Evolutionary conservation across 2,113 vertebrate species (phyloP).

Genomic region (Vombatus ursinus): DNA sequence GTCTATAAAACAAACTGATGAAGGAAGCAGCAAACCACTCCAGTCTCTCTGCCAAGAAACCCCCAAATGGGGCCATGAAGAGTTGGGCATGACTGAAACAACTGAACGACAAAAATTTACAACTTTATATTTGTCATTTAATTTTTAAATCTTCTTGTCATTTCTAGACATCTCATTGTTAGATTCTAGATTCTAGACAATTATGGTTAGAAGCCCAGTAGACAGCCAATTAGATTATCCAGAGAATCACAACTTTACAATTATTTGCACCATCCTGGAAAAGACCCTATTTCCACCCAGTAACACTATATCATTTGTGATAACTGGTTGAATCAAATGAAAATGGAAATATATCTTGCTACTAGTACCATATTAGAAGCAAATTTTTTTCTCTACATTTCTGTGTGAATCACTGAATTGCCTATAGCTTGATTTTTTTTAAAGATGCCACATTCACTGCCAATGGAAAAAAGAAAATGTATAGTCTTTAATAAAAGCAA

Average conservation of each 20-base stretch:
- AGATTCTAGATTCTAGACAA: too few species aligned
- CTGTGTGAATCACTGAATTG: not conserved
- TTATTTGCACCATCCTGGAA: not conserved
- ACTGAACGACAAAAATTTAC: not conserved
- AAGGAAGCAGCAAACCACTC: not conserved
- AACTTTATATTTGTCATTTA: fast-evolving
- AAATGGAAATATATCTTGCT: not conserved
- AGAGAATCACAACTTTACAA: conserved; percentile 10
- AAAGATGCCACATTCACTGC: not conserved
- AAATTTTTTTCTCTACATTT: not conserved
- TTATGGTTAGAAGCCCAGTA: not conserved
- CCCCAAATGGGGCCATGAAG: not conserved
- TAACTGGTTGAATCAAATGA: not conserved
- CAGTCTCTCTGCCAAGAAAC: not conserved
- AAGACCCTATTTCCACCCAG: fast-evolving
- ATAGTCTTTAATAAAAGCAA: not conserved
- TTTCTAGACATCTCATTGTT: not conserved
- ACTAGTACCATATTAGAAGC: not conserved
- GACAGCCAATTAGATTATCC: not conserved
- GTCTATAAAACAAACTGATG: not conserved
- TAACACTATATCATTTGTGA: too few species aligned
- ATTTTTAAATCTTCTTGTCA: not conserved
- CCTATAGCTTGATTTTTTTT: conserved; percentile 9
- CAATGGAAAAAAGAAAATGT: not conserved
- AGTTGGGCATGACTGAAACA: not conserved